These are phyloP conservation scores for Plutomurus gul DNA, from an alignment of 1,140 invertebrate species.

Conservation along the genomic window DNA sequence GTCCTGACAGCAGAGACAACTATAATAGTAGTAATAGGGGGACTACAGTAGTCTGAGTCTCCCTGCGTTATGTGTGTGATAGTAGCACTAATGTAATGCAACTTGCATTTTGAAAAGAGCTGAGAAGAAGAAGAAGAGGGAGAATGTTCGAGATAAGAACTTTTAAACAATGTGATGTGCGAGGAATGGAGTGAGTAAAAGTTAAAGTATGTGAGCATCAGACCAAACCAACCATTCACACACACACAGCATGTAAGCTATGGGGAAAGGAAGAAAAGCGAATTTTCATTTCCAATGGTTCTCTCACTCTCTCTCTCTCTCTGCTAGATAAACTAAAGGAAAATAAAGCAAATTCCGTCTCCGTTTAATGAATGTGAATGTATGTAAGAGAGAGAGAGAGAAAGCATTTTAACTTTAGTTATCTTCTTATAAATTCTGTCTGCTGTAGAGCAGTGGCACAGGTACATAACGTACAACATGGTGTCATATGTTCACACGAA, in stretches of 20 bases:
- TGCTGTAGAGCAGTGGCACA: background rate
- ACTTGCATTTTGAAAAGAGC: too few relatives aligned
- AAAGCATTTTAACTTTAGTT: too few relatives aligned
- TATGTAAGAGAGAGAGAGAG: too few relatives aligned
- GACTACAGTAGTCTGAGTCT: too few relatives aligned
- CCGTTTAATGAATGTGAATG: too few relatives aligned
- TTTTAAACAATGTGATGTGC: conserved; percentile 25
- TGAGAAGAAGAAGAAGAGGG: background rate
- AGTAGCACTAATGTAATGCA: too few relatives aligned
- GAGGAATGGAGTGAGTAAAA: background rate
- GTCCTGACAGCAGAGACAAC: too few relatives aligned
- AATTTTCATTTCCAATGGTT: conserved; percentile 19
- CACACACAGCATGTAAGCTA: background rate
- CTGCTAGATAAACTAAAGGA: background rate
- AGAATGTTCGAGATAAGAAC: conserved; percentile 6
- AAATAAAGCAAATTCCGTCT: conserved; percentile 10
- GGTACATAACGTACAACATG: background rate
- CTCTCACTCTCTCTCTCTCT: too few relatives aligned
- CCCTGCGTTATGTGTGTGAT: too few relatives aligned
- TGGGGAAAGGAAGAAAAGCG: background rate
- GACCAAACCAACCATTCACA: background rate
- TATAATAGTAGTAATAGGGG: too few relatives aligned
- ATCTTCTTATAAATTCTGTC: background rate
- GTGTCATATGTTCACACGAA: background rate
- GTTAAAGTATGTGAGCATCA: background rate